phyloP scores from a whole-genome alignment of 2,113 vertebrate species.

The Cygnus buccinator region DNA sequence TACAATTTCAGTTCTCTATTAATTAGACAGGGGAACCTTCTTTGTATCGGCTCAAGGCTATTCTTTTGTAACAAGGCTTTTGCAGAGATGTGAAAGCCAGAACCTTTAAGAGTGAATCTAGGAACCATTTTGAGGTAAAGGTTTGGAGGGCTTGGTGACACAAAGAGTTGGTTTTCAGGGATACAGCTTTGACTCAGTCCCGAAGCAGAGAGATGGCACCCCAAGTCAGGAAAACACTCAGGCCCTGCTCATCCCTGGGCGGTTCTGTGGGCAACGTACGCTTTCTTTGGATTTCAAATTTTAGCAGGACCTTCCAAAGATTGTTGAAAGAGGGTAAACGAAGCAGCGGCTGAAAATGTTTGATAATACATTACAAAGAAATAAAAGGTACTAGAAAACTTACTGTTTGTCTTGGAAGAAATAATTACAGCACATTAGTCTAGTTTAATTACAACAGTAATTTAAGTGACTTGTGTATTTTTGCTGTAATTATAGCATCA shows the following conservation, averaged over 20 bases:
- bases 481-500: slow-evolving; percentile 49
- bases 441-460: slow-evolving; percentile 29
- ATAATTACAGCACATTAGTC: slow-evolving; percentile 20
- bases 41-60: neutral
- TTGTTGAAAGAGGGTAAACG: neutral
- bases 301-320: neutral
- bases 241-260: neutral
- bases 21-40: neutral
- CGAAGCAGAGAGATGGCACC: neutral
- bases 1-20: neutral
- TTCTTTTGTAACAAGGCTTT: neutral
- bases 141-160: neutral
- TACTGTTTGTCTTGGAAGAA: slow-evolving; percentile 5
- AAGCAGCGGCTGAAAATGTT: neutral
- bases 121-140: neutral
- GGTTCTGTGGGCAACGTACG: rapidly evolving
- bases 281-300: neutral
- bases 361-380: neutral
- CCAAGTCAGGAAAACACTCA: neutral
- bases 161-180: neutral
- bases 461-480: slow-evolving; percentile 48
- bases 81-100: neutral
- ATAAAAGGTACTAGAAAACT: neutral
- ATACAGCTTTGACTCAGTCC: rapidly evolving
- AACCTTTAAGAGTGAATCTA: neutral